phyloP scores from a whole-genome alignment of 2,113 vertebrate species.

The western clawed frog (Xenopus tropicalis) region DNA sequence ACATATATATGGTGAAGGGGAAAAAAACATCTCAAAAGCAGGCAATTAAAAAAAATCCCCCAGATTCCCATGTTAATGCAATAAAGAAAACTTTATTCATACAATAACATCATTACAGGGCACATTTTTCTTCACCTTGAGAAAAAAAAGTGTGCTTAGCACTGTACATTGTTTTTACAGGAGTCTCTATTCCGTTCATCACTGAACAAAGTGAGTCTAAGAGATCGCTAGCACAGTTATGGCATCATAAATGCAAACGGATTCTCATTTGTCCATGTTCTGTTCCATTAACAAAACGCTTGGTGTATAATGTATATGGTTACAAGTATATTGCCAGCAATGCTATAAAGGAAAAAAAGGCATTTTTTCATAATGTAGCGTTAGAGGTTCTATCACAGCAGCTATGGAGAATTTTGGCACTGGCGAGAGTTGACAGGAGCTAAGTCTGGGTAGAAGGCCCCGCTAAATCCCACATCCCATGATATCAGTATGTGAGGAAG shows the following conservation, averaged over 20 bases:
- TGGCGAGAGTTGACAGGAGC: conserved; percentile 46
- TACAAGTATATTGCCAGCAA: conserved; percentile 46
- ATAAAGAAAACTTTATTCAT: conserved; percentile 82
- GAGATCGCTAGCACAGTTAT: conserved; percentile 57
- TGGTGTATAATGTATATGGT: conserved; percentile 15
- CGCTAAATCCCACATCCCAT: conserved; percentile 33
- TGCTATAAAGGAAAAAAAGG: conserved; percentile 47
- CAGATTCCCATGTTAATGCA: conserved; percentile 61
- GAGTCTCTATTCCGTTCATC: conserved; percentile 52
- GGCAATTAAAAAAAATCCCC: conserved; percentile 52
- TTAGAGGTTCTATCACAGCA: conserved; percentile 38
- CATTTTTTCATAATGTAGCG: conserved; percentile 4
- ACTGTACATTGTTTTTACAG: conserved; percentile 61
- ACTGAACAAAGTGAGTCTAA: conserved; percentile 59
- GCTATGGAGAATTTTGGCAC: conserved; percentile 34
- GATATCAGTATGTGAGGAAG: conserved; percentile 58
- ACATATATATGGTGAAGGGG: conserved; percentile 1
- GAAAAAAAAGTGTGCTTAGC: conserved; percentile 47
- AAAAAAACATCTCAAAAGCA: conserved; percentile 17
- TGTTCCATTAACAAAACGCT: conserved; percentile 35
- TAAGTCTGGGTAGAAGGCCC: conserved; percentile 14
- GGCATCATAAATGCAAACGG: conserved; percentile 48
- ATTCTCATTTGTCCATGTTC: conserved; percentile 47
- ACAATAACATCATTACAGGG: conserved; percentile 68
- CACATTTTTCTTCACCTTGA: conserved; percentile 62